phyloP scores from a whole-genome alignment of 2,888 invertebrate genomes.

The Pseudococcus jackbeardsleyi region DNA sequence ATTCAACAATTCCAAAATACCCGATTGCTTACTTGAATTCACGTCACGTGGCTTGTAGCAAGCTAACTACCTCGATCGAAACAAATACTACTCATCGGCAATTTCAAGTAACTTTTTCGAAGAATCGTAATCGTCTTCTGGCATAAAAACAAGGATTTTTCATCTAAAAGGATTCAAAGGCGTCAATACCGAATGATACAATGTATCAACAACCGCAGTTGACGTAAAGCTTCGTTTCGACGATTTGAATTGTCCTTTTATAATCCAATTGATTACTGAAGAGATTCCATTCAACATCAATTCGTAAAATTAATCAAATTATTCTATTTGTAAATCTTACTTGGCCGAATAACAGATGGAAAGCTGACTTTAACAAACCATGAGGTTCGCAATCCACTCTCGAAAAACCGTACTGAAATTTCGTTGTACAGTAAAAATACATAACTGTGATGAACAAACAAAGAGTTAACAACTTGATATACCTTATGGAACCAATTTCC shows the following conservation, averaged over 20 bases:
- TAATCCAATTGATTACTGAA: not conserved
- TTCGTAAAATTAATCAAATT: not conserved
- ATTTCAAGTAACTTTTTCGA: not conserved
- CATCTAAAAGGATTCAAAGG: not conserved
- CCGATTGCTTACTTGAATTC: not conserved
- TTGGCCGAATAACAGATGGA: not conserved
- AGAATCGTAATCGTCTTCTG: not conserved
- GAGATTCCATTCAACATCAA: not conserved
- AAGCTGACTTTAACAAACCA: not conserved
- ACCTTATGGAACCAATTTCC: no score
- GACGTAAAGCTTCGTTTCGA: no score
- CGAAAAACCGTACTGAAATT: no score
- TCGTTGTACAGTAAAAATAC: no score
- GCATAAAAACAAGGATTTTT: not conserved
- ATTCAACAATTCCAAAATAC: not conserved
- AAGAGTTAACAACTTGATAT: no score
- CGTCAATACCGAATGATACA: not conserved
- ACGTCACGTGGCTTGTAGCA: no score
- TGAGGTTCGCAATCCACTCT: no score
- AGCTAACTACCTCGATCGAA: not conserved
- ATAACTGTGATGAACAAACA: no score
- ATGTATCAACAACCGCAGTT: not conserved
- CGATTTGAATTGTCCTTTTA: no score
- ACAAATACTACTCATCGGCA: not conserved
- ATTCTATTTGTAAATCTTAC: not conserved